phyloP scores from a whole-genome alignment of 2,888 invertebrate species.

The Lycaena phlaeas region DNA sequence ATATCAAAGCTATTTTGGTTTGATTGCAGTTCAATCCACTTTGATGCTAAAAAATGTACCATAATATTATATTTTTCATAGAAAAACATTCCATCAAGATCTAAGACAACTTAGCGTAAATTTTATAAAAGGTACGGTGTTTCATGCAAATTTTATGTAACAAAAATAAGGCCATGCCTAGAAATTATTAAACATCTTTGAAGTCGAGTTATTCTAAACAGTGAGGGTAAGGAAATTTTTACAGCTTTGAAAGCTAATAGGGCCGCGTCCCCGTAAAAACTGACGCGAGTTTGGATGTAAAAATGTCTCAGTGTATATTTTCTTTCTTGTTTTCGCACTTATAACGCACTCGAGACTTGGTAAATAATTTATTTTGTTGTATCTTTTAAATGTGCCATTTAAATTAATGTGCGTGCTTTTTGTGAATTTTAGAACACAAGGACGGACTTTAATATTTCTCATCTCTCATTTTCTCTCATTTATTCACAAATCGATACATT shows the following conservation, averaged over 20 bases:
- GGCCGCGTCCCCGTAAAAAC: conserved; percentile 20
- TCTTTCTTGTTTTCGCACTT: conserved; percentile 15
- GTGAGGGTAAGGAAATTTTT: conserved; percentile 21
- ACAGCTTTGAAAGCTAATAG: conserved; percentile 22
- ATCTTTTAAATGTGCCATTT: too few relatives aligned
- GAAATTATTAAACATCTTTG: conserved; percentile 22
- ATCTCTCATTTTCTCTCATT: too few relatives aligned
- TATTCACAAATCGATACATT: too few relatives aligned
- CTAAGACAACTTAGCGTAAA: conserved; percentile 4
- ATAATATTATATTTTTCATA: too few relatives aligned
- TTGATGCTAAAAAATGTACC: too few relatives aligned
- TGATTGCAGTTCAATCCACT: too few relatives aligned
- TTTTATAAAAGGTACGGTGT: conserved; percentile 8
- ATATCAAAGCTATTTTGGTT: too few relatives aligned
- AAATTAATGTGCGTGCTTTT: too few relatives aligned
- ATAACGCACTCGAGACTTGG: too few relatives aligned
- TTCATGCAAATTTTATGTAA: conserved; percentile 19
- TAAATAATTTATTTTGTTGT: too few relatives aligned
- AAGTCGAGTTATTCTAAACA: conserved; percentile 21
- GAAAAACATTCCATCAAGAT: conserved; percentile 8
- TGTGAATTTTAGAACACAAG: too few relatives aligned
- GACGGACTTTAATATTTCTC: too few relatives aligned
- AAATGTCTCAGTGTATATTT: conserved; percentile 15
- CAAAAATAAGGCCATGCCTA: conserved; percentile 18
- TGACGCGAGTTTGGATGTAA: conserved; percentile 18